A percentile compares a stretch with the other conserved stretches of the same genome.
phyloP scores from a whole-genome alignment of 1,140 invertebrate species.

The Bombus cullumanus region DNA sequence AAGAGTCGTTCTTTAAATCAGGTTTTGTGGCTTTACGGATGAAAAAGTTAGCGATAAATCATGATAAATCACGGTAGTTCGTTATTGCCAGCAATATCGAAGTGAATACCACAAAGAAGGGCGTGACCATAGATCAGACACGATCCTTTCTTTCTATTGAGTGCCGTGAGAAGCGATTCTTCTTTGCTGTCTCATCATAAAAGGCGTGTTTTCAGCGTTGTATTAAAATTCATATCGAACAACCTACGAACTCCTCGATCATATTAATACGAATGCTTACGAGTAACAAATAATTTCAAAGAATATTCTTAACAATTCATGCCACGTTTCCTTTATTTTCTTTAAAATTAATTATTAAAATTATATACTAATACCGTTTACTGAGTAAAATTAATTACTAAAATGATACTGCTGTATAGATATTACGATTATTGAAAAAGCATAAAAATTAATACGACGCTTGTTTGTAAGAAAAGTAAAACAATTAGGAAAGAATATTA shows the following conservation, averaged over 20 bases:
- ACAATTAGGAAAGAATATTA: too few relatives aligned
- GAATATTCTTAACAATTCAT: too few relatives aligned
- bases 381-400: too few relatives aligned
- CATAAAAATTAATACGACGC: neutral
- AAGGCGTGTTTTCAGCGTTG: neutral
- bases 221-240: slow-evolving; percentile 1
- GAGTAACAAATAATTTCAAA: neutral
- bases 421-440: too few relatives aligned
- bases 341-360: neutral
- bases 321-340: too few relatives aligned
- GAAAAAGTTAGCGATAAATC: slow-evolving; percentile 35
- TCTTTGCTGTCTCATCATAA: slow-evolving; percentile 30
- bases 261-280: neutral
- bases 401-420: too few relatives aligned
- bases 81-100: slow-evolving; percentile 34
- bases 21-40: slow-evolving; percentile 7
- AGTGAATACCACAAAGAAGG: slow-evolving; percentile 46
- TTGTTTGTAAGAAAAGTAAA: neutral
- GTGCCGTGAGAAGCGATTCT: slow-evolving; percentile 52
- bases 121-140: slow-evolving; percentile 46
- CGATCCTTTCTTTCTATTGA: slow-evolving; percentile 38
- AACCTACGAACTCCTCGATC: neutral
- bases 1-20: neutral
- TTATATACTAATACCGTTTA: too few relatives aligned
- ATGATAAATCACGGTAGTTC: slow-evolving; percentile 20